phyloP scores from a whole-genome alignment of 2,797 vertebrate species.

The Aldrovandia affinis region DNA sequence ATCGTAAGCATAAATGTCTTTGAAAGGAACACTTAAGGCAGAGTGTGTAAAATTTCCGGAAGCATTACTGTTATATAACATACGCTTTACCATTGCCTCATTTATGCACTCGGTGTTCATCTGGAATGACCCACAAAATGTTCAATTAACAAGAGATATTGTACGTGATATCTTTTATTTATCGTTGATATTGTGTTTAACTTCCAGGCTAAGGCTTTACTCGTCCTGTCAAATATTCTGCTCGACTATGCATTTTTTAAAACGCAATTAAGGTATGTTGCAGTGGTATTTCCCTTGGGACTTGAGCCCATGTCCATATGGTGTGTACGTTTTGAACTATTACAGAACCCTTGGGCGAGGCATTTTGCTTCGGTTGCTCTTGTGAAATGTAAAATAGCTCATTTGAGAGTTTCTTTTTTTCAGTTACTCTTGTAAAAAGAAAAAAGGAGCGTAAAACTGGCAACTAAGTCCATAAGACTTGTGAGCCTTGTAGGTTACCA shows the following conservation, averaged over 20 bases:
- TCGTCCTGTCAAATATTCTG: neutral
- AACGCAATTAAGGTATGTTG: neutral
- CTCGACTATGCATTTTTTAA: neutral
- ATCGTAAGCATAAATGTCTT: slow-evolving; percentile 6
- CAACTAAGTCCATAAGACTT: neutral
- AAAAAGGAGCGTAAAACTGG: neutral
- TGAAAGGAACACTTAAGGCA: neutral
- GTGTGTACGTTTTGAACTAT: neutral
- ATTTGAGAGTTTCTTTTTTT: neutral
- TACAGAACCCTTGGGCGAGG: neutral
- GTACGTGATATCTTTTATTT: neutral
- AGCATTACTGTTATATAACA: neutral
- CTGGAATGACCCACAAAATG: neutral
- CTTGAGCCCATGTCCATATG: neutral
- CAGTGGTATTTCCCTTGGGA: neutral
- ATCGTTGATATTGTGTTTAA: neutral
- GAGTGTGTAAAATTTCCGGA: neutral
- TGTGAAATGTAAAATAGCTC: neutral
- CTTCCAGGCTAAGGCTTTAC: neutral
- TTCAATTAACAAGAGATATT: neutral
- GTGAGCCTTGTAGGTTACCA: neutral
- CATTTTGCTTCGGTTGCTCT: neutral
- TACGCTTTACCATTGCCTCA: neutral
- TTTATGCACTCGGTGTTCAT: neutral
- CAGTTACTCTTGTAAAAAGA: neutral